Evolutionary conservation across 1,140 invertebrate species (phyloP).

Genomic region (Danaus melanippus): DNA sequence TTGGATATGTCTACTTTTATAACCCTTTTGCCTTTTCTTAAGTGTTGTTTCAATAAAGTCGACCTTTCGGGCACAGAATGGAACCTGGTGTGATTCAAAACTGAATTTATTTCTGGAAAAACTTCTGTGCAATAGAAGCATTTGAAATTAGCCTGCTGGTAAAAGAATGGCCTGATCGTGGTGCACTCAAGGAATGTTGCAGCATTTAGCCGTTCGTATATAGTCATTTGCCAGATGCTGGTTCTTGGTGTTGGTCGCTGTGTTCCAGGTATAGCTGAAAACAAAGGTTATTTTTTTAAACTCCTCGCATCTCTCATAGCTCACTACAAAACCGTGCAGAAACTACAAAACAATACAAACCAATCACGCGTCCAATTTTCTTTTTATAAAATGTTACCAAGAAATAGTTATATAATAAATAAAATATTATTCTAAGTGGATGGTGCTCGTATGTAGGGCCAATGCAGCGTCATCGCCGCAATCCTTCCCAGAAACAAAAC

Average conservation of each 20-base stretch:
- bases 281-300: conserved; percentile 31
- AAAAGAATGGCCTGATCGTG: conserved; percentile 58
- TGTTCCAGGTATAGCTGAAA: conserved; percentile 39
- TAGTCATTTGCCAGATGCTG: conserved; percentile 65
- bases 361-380: conserved; percentile 5
- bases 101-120: conserved; percentile 51
- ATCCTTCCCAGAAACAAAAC: conserved; percentile 28
- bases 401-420: not conserved
- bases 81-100: conserved; percentile 41
- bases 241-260: conserved; percentile 39
- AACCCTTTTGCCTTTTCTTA: conserved; percentile 58
- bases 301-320: conserved; percentile 5
- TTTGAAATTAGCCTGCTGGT: conserved; percentile 62
- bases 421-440: conserved; percentile 16
- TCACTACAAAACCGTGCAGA: conserved; percentile 15
- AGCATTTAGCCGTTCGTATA: conserved; percentile 58
- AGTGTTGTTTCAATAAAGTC: conserved; percentile 43
- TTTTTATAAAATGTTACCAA: conserved; percentile 1
- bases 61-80: conserved; percentile 44
- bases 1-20: conserved; percentile 62
- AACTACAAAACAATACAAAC: conserved; percentile 19
- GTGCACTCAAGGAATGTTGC: conserved; percentile 53
- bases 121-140: conserved; percentile 62
- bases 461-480: conserved; percentile 28
- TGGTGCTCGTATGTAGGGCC: conserved; percentile 21